Conservation (phyloP, 2,888 invertebrate genomes). For the Perithous albicinctus region DNA sequence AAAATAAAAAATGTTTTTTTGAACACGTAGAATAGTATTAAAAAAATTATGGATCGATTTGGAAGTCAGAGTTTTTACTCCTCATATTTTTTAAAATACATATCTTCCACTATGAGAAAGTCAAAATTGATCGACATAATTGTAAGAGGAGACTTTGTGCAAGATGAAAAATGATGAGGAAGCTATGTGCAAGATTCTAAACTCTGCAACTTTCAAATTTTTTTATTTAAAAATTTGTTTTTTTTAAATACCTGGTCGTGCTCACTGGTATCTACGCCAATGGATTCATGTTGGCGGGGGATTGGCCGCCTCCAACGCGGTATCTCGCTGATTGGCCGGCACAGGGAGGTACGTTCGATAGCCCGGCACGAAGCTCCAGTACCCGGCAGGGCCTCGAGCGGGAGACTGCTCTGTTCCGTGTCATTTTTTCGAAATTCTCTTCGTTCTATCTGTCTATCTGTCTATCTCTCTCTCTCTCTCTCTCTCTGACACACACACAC, state of each 20-base stretch:
- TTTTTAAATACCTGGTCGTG: not conserved
- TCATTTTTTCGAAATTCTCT: constrained; percentile 48
- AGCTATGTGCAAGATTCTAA: no score
- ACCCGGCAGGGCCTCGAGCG: constrained; percentile 83
- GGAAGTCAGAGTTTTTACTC: no score
- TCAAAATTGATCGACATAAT: no score
- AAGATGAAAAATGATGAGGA: no score
- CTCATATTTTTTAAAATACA: no score
- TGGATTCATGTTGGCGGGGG: constrained; percentile 48
- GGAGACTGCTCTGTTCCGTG: constrained; percentile 75
- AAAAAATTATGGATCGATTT: no score
- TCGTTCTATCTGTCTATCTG: constrained; percentile 45
- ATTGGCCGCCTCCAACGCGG: constrained; percentile 74
- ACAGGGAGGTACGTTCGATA: constrained; percentile 82
- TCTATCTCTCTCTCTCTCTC: constrained; percentile 38
- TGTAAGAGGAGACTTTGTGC: no score
- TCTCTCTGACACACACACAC: constrained; percentile 26
- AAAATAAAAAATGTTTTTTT: no score
- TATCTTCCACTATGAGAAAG: no score
- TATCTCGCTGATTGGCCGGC: constrained; percentile 78
- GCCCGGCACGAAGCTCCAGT: constrained; percentile 80
- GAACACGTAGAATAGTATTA: no score
- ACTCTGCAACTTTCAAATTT: no score
- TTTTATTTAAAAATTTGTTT: no score
- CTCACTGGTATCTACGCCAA: constrained; percentile 54